These are phyloP conservation scores for Meteorus cinctellus DNA, from an alignment of 2,888 invertebrate species.

Conservation along the genomic window DNA sequence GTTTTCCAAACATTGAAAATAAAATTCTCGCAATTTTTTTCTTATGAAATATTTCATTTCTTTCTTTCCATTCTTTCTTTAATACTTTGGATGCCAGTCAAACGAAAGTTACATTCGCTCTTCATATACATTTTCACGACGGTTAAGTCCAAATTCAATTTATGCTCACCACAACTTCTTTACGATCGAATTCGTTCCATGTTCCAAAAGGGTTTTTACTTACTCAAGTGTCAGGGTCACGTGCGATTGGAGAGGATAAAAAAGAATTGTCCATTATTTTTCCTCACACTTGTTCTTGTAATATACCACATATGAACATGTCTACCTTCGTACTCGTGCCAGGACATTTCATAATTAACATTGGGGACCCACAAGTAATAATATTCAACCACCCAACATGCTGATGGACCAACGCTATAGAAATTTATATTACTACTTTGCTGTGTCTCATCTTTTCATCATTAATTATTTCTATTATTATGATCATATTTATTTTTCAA, in stretches of 20 bases:
- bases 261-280: background rate
- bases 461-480: background rate
- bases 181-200: conserved; percentile 52
- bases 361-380: background rate
- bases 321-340: background rate
- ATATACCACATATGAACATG: background rate
- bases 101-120: background rate
- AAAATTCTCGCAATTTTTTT: conserved; percentile 3
- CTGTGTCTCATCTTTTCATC: background rate
- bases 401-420: background rate
- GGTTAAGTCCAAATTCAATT: conserved; percentile 49
- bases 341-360: background rate
- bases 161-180: conserved; percentile 45
- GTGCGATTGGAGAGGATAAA: background rate
- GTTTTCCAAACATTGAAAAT: conserved; percentile 5
- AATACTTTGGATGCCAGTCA: conserved; percentile 43
- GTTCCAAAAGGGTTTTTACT: conserved; percentile 43
- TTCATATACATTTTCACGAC: conserved; percentile 32
- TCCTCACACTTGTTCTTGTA: conserved; percentile 2
- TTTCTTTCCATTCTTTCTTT: conserved; percentile 33
- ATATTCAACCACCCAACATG: background rate
- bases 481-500: background rate
- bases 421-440: background rate
- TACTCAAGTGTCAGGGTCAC: conserved; percentile 22
- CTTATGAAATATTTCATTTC: background rate